Conservation (phyloP, 2,888 invertebrate species). For the Uloborus plumipes region DNA sequence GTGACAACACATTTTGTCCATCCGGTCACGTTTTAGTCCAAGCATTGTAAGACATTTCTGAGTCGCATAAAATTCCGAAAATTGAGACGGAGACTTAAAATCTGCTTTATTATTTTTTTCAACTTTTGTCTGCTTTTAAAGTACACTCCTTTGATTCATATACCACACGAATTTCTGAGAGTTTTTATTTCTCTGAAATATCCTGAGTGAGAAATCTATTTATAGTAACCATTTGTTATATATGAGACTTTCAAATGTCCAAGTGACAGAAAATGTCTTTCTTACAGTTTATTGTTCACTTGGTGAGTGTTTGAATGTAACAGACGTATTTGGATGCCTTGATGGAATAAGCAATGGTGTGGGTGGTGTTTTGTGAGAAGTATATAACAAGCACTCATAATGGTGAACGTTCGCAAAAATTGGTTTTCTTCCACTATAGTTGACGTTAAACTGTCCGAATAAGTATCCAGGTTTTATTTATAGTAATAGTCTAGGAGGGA, state of each 20-base stretch:
- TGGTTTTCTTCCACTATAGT: too few relatives aligned
- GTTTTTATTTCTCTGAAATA: too few relatives aligned
- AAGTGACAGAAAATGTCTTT: not conserved
- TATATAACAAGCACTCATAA: too few relatives aligned
- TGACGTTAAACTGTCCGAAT: too few relatives aligned
- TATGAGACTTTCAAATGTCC: not conserved
- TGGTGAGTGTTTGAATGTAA: not conserved
- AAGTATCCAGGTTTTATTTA: too few relatives aligned
- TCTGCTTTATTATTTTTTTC: constrained; percentile 19
- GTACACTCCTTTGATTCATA: constrained; percentile 1
- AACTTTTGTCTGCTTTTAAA: constrained; percentile 32
- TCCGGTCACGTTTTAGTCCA: constrained; percentile 28
- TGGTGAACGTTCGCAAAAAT: too few relatives aligned
- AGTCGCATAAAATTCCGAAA: constrained; percentile 34
- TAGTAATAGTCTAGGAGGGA: too few relatives aligned
- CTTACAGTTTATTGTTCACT: not conserved
- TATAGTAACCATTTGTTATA: not conserved
- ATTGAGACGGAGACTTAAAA: constrained; percentile 37
- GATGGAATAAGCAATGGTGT: too few relatives aligned
- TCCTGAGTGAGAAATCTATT: not conserved
- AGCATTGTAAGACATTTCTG: constrained; percentile 15
- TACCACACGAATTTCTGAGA: too few relatives aligned
- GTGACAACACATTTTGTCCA: not conserved
- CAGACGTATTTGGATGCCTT: too few relatives aligned
- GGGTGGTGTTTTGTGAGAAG: too few relatives aligned